phyloP scores from a whole-genome alignment of 2,797 vertebrate species.

The Cirrhinus mrigala region DNA sequence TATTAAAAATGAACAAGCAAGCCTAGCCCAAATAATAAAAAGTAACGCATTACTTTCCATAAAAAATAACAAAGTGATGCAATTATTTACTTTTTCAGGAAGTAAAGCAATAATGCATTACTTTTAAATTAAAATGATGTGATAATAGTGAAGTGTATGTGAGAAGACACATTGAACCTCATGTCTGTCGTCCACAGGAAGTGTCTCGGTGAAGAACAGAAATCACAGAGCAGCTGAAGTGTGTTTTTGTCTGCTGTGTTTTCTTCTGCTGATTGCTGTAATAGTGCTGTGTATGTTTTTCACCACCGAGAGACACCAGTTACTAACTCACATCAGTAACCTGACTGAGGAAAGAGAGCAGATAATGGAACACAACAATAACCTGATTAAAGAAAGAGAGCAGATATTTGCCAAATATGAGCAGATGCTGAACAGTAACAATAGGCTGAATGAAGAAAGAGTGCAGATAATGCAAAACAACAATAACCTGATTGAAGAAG shows the following conservation, averaged over 20 bases:
- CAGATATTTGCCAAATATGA: background rate
- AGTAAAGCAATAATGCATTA: too few relatives aligned
- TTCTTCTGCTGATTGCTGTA: conserved; percentile 18
- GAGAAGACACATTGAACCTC: too few relatives aligned
- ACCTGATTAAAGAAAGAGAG: background rate
- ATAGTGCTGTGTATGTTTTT: background rate
- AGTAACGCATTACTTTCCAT: too few relatives aligned
- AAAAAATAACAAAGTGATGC: too few relatives aligned
- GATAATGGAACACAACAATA: background rate
- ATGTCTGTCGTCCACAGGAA: background rate
- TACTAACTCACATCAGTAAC: background rate
- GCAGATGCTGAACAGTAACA: background rate
- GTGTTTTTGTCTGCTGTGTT: conserved; percentile 21
- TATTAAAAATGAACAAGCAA: too few relatives aligned
- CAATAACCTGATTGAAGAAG: too few relatives aligned
- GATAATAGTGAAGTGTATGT: background rate
- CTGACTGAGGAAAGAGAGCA: background rate
- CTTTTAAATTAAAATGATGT: too few relatives aligned
- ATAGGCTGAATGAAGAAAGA: background rate
- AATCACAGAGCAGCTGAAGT: background rate
- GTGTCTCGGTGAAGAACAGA: background rate
- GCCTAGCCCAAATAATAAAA: too few relatives aligned
- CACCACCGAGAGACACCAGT: background rate
- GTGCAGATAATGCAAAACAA: too few relatives aligned
- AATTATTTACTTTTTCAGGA: too few relatives aligned